Conservation (phyloP, 2,113 vertebrate genomes). For the Oncorhynchus clarkii region DNA sequence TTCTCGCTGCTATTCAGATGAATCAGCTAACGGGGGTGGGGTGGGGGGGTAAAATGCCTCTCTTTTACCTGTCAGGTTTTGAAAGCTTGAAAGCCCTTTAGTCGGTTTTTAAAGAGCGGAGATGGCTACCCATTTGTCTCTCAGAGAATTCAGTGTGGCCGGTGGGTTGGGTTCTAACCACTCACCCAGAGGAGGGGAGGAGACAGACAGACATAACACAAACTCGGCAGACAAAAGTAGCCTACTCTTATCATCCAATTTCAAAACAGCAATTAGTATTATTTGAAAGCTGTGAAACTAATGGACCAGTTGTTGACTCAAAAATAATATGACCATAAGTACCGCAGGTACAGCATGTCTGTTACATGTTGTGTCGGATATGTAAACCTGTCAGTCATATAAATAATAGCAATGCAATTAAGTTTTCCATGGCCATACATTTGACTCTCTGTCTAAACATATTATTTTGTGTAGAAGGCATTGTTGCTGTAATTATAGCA, state of each 20-base stretch:
- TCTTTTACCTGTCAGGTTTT: conserved; percentile 60
- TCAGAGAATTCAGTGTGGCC: conserved; percentile 9
- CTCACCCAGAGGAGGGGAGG: background rate
- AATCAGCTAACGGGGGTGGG: conserved; percentile 18
- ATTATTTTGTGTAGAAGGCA: too few relatives aligned
- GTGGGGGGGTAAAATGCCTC: conserved; percentile 37
- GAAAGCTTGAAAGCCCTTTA: conserved; percentile 60
- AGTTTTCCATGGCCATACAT: too few relatives aligned
- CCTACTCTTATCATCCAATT: too few relatives aligned
- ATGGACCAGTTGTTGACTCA: too few relatives aligned
- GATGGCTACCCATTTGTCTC: conserved; percentile 59
- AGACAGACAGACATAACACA: background rate
- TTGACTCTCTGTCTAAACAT: too few relatives aligned
- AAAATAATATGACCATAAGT: too few relatives aligned
- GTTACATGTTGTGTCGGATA: too few relatives aligned
- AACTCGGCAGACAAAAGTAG: background rate
- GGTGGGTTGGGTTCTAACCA: background rate
- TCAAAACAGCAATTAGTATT: background rate
- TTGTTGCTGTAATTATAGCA: too few relatives aligned
- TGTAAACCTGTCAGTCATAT: too few relatives aligned
- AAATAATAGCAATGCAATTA: too few relatives aligned
- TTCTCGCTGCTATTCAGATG: conserved; percentile 34
- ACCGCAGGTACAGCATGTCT: too few relatives aligned
- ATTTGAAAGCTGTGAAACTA: background rate
- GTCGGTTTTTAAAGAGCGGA: conserved; percentile 41